Evolutionary conservation across 2,888 invertebrate species (phyloP).

Genomic region (Cremastobaeus sp.): DNA sequence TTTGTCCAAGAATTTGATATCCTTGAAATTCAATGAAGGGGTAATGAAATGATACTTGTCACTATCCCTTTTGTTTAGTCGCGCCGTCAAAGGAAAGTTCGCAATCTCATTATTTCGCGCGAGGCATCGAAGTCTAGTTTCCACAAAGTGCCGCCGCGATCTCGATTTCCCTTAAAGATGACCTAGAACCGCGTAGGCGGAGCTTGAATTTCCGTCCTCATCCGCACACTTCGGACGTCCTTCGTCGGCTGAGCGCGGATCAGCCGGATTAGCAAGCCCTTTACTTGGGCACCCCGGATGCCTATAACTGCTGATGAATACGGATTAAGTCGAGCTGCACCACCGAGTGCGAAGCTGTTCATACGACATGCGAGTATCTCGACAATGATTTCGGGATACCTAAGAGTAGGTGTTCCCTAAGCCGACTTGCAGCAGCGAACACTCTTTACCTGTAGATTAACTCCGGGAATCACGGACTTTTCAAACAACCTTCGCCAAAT

Average conservation of each 20-base stretch:
- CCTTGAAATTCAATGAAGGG: conserved; percentile 56
- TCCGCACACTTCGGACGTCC: conserved; percentile 46
- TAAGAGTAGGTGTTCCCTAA: conserved; percentile 64
- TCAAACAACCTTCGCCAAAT: conserved; percentile 1
- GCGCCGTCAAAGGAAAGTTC: conserved; percentile 51
- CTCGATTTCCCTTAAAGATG: conserved; percentile 58
- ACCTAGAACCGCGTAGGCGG: conserved; percentile 65
- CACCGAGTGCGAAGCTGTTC: conserved; percentile 67
- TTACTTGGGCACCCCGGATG: conserved; percentile 69
- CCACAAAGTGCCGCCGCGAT: conserved; percentile 56
- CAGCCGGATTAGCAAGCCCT: conserved; percentile 74
- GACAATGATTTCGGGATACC: conserved; percentile 52
- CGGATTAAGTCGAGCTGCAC: conserved; percentile 73
- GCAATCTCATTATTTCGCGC: conserved; percentile 48
- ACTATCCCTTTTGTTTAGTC: conserved; percentile 55
- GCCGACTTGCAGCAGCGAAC: conserved; percentile 68
- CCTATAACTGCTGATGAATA: conserved; percentile 76
- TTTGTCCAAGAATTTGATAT: conserved; percentile 54
- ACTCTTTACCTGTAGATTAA: conserved; percentile 70
- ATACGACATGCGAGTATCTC: conserved; percentile 55
- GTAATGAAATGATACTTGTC: conserved; percentile 57
- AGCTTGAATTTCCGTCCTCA: conserved; percentile 47
- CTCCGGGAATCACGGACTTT: conserved; percentile 52
- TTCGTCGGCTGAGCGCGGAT: conserved; percentile 73
- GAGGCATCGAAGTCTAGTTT: conserved; percentile 49